phyloP scores from a whole-genome alignment of 2,888 invertebrate species.

The Nemotelus nigrinus region DNA sequence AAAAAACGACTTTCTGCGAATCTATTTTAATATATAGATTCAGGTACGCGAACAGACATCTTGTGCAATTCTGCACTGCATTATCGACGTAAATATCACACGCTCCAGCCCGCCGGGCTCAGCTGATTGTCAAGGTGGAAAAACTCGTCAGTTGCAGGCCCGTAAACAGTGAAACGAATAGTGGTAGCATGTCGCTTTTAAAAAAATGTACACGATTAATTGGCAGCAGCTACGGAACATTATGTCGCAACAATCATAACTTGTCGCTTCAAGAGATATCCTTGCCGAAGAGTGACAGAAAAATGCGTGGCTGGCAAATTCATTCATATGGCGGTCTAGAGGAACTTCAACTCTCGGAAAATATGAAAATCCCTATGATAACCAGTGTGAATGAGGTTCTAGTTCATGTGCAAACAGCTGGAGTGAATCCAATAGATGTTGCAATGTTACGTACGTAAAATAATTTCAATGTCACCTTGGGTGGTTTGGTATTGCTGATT shows the following conservation, averaged over 20 bases:
- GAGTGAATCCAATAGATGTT: constrained; percentile 92
- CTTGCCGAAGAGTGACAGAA: constrained; percentile 52
- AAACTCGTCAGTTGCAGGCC: too few relatives aligned
- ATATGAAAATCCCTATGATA: constrained; percentile 75
- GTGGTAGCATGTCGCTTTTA: too few relatives aligned
- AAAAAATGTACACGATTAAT: too few relatives aligned
- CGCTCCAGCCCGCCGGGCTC: too few relatives aligned
- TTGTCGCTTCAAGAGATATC: background rate
- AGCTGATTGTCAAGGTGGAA: too few relatives aligned
- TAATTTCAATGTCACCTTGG: background rate
- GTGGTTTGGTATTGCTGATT: background rate
- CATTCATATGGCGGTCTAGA: constrained; percentile 78
- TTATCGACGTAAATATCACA: too few relatives aligned
- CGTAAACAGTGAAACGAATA: too few relatives aligned
- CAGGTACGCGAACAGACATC: too few relatives aligned
- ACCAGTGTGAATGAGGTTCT: constrained; percentile 79
- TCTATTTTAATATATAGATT: too few relatives aligned
- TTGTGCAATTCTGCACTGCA: too few relatives aligned
- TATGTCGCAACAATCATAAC: background rate
- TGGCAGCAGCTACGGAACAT: too few relatives aligned
- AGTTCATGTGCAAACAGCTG: constrained; percentile 83
- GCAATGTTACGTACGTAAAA: constrained; percentile 76
- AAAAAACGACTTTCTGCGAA: too few relatives aligned
- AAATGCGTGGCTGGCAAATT: constrained; percentile 84
- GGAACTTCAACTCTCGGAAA: constrained; percentile 72